phyloP scores from a whole-genome alignment of 2,888 invertebrate species.

The Adela reaumurella region DNA sequence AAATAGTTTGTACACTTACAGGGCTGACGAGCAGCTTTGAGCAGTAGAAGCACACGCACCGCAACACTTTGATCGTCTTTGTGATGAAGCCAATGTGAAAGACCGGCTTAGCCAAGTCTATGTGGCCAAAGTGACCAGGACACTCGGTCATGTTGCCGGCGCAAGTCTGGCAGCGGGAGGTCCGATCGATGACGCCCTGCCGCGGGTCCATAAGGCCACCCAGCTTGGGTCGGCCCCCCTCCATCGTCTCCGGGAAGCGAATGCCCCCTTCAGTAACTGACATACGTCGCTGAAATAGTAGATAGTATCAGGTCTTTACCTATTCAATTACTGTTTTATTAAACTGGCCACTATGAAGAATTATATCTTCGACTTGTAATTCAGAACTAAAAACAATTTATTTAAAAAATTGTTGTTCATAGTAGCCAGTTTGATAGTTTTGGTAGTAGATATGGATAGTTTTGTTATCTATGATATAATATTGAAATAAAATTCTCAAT shows the following conservation, averaged over 20 bases:
- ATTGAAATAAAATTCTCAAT: too few species aligned
- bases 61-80: slow-evolving; percentile 94
- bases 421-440: too few species aligned
- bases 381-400: too few species aligned
- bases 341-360: too few species aligned
- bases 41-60: slow-evolving; percentile 99
- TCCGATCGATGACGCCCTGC: slow-evolving; percentile 95
- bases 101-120: slow-evolving; percentile 97
- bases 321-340: too few species aligned
- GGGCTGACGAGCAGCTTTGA: slow-evolving; percentile 95
- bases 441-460: too few species aligned
- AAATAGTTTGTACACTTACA: slow-evolving; percentile 57
- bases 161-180: slow-evolving; percentile 91
- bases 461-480: too few species aligned
- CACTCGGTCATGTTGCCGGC: slow-evolving; percentile 98
- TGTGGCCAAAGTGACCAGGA: slow-evolving; percentile 98
- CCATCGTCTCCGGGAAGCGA: slow-evolving; percentile 95
- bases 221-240: slow-evolving; percentile 95
- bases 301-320: too few species aligned
- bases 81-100: slow-evolving; percentile 97
- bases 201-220: slow-evolving; percentile 99
- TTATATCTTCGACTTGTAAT: too few species aligned
- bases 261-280: slow-evolving; percentile 97
- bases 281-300: slow-evolving; percentile 77
- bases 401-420: too few species aligned